Base-by-base conservation (phyloP, 2,113 vertebrate genomes). In the Sceloporus tristichus region DNA sequence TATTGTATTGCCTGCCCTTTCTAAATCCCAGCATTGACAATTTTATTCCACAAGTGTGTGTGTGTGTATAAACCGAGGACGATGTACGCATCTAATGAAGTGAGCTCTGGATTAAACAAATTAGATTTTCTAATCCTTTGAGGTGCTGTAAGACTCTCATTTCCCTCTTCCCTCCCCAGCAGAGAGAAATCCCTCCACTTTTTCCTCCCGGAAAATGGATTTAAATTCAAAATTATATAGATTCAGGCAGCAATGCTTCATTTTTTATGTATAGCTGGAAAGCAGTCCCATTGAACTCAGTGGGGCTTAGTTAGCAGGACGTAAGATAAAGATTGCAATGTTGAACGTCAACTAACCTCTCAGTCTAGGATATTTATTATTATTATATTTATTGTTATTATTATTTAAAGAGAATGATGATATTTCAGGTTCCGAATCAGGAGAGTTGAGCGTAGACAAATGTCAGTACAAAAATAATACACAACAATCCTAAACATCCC, bases 111-210 rank as follows among this genome's bases (percentile, higher is more conserved):
- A 81, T 8, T 73, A 59, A 10, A 71, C 27, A 81, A 1, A 56
- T 74, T 0, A 13, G n/a, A 62, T 9, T 38, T 82, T 9, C 2
- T 34, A 65, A 23, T 76, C 23, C 59, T 79, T 29, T 7, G 48
- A 18, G 54, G 56, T 5, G 8, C 14, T 6, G 40, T 38, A 65
- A 42, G n/a, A 42, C 23, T 77, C 11, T n/a, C 16, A 21, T 38
- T 1, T 13, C 38, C 0, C 7, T 9, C 29, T 34, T 13, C 54
- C 2, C 29, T 3, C 8, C 21, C 40, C 3, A 34, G 2, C 2
- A 82, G 9, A 34, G 23, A 71, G 48, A 65, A 87, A 87, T 27
- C 42, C 4, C 2, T 1, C 53, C 40, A 14, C 25, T 27, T 34
- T 66, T 65, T 10, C 79, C n/a, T 23, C 40, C 3, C 2, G 11